phyloP scores from a whole-genome alignment of 2,797 vertebrate species.

The Arrhamphus sclerolepis region DNA sequence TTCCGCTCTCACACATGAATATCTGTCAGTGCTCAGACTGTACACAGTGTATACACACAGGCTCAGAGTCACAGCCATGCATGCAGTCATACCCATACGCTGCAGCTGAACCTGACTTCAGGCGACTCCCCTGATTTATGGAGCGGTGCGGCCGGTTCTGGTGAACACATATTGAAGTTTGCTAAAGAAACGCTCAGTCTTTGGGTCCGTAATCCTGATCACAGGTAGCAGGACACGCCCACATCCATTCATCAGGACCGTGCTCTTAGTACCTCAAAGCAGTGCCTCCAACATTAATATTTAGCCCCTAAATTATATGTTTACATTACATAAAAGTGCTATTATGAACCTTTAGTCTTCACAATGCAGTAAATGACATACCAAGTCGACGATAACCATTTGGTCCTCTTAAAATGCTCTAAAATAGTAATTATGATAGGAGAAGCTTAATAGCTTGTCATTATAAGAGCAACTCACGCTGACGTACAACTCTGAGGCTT shows the following conservation, averaged over 20 bases:
- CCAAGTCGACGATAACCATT: too few relatives aligned
- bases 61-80: conserved; percentile 16
- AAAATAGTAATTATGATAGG: too few relatives aligned
- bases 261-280: too few relatives aligned
- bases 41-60: conserved; percentile 6
- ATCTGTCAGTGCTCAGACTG: conserved; percentile 24
- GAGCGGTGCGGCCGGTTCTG: not conserved
- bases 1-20: conserved; percentile 9
- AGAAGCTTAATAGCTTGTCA: too few relatives aligned
- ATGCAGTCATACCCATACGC: conserved; percentile 2
- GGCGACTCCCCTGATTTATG: conserved; percentile 12
- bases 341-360: too few relatives aligned
- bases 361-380: too few relatives aligned
- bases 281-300: too few relatives aligned
- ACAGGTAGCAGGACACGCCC: not conserved
- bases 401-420: not conserved
- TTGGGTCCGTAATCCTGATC: not conserved
- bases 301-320: too few relatives aligned
- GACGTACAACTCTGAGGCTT: too few relatives aligned
- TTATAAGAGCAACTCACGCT: too few relatives aligned
- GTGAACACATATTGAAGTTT: not conserved
- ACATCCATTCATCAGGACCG: not conserved
- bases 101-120: conserved; percentile 16
- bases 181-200: not conserved
- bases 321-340: not conserved